Evolutionary conservation across 2,888 invertebrate species (phyloP).

Genomic region (Strigamia maritima): DNA sequence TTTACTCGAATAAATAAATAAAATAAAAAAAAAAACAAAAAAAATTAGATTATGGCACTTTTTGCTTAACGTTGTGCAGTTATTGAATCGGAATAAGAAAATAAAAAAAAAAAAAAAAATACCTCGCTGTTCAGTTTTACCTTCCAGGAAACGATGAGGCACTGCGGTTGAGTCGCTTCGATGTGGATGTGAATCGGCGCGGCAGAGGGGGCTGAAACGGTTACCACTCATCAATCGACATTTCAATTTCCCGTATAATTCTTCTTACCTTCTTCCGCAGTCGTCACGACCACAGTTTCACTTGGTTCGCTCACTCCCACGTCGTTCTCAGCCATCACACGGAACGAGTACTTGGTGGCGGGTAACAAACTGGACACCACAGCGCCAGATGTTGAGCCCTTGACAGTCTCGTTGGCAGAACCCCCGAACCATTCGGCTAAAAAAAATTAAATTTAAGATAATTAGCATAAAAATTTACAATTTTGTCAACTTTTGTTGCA

Average conservation of each 20-base stretch:
- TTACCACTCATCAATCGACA: background rate
- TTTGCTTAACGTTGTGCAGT: too few relatives aligned
- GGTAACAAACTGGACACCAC: constrained; percentile 38
- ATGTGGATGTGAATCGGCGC: background rate
- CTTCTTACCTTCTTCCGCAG: constrained; percentile 41
- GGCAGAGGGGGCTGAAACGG: constrained; percentile 9
- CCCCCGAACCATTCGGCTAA: constrained; percentile 14
- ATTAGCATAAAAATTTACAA: too few relatives aligned
- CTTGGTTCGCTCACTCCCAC: constrained; percentile 40
- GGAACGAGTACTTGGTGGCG: constrained; percentile 37
- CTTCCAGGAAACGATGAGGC: constrained; percentile 8
- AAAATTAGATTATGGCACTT: too few relatives aligned
- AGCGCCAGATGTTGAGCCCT: constrained; percentile 10
- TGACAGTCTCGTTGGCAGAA: constrained; percentile 37
- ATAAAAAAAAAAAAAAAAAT: background rate
- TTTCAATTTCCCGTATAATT: background rate
- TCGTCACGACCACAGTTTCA: constrained; percentile 39
- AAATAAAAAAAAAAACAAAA: too few relatives aligned
- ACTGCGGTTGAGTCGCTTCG: constrained; percentile 8
- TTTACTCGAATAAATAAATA: too few relatives aligned
- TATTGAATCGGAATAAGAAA: background rate
- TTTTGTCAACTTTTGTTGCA: too few relatives aligned
- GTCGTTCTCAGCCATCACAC: constrained; percentile 39
- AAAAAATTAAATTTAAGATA: background rate
- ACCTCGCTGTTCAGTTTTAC: background rate